Conservation (phyloP, 2,797 vertebrate genomes). For the Clarias pachynema region DNA sequence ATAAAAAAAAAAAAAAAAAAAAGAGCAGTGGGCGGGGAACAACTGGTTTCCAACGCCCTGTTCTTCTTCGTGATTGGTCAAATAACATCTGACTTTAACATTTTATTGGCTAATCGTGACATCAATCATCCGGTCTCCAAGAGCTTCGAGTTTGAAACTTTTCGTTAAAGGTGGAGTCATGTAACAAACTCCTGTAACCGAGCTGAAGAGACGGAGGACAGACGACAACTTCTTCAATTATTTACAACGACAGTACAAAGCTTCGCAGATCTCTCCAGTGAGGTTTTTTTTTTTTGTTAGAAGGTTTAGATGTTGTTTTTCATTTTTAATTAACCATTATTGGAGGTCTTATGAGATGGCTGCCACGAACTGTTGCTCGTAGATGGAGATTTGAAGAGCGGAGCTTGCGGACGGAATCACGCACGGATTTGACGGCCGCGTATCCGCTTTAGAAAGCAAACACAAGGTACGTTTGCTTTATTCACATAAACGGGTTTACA, state of each 20-base stretch:
- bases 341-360: conserved; percentile 11
- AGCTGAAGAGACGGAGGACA: conserved; percentile 69
- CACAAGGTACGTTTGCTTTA: conserved; percentile 56
- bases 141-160: conserved; percentile 79
- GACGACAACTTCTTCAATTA: conserved; percentile 73
- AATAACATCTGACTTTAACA: conserved; percentile 13
- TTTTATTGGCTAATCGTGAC: conserved; percentile 67
- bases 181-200: conserved; percentile 77
- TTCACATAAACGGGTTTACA: not conserved
- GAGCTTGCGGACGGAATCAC: conserved; percentile 46
- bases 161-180: conserved; percentile 70
- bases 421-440: conserved; percentile 50
- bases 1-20: not conserved
- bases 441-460: conserved; percentile 56
- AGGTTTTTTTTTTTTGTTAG: conserved; percentile 7
- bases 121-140: conserved; percentile 67
- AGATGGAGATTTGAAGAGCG: conserved; percentile 70
- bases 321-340: not conserved
- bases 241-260: conserved; percentile 67
- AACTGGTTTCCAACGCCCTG: not conserved
- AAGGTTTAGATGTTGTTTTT: not conserved
- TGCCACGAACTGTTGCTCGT: conserved; percentile 19
- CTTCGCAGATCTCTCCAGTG: conserved; percentile 12
- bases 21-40: not conserved
- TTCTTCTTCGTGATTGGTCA: conserved; percentile 61